These are phyloP conservation scores for Magallana nippona DNA, from an alignment of 2,888 invertebrate species.

Conservation along the genomic window DNA sequence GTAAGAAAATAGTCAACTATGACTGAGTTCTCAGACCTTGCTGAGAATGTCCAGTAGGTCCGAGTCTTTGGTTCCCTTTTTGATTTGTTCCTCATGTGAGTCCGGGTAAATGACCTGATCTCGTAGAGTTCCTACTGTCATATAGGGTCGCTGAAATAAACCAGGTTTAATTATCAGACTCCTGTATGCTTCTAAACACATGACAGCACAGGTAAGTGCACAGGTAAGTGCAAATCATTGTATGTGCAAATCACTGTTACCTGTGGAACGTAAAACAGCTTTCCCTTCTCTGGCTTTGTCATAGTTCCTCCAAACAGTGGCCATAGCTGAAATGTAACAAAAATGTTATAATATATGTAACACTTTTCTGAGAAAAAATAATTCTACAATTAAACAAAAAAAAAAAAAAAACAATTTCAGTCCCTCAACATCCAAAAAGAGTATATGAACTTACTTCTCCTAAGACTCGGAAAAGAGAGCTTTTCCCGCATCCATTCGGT, in stretches of 20 bases:
- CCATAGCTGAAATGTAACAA: constrained; percentile 83
- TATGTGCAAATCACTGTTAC: constrained; percentile 58
- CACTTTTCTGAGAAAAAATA: too few relatives aligned
- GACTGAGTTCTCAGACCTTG: constrained; percentile 71
- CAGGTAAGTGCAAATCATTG: too few relatives aligned
- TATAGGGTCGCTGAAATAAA: constrained; percentile 91
- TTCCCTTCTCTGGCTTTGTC: constrained; percentile 96
- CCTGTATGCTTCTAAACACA: not conserved
- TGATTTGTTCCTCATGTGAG: constrained; percentile 89
- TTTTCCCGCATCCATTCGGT: constrained; percentile 99
- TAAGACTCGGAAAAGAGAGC: constrained; percentile 95
- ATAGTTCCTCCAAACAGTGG: constrained; percentile 95
- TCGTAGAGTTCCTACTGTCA: constrained; percentile 96
- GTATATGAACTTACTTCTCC: constrained; percentile 85
- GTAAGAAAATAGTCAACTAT: not conserved
- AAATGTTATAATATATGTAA: too few relatives aligned
- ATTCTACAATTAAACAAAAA: not conserved
- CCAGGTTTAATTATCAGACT: not conserved
- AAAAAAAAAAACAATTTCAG: not conserved
- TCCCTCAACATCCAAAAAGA: not conserved
- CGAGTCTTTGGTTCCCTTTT: constrained; percentile 87
- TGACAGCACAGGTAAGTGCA: not conserved
- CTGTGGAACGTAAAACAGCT: constrained; percentile 96
- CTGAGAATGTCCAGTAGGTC: constrained; percentile 89
- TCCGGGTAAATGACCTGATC: constrained; percentile 98